phyloP scores from a whole-genome alignment of 1,140 invertebrate species.

The Temnothorax curvispinosus region DNA sequence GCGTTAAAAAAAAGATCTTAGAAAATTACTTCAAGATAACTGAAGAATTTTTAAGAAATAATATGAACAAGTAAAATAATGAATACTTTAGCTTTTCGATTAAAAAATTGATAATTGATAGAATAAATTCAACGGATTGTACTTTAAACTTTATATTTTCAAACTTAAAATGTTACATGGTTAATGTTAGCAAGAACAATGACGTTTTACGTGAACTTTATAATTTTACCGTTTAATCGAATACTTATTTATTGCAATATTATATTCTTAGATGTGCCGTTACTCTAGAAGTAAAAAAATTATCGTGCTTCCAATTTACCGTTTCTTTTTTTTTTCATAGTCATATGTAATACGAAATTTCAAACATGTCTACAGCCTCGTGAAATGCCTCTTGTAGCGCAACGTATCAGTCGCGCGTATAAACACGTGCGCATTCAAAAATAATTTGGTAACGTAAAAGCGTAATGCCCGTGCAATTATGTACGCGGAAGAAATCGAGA shows the following conservation, averaged over 20 bases:
- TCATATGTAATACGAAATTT: not conserved
- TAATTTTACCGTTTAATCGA: not conserved
- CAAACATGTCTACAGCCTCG: not conserved
- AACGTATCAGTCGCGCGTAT: not conserved
- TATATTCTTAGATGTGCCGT: not conserved
- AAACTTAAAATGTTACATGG: not conserved
- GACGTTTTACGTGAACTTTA: not conserved
- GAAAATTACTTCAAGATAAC: too few relatives aligned
- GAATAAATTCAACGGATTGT: not conserved
- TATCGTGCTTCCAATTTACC: not conserved
- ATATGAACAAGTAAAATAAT: not conserved
- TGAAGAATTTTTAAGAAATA: not conserved
- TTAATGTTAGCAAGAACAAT: not conserved
- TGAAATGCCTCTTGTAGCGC: not conserved
- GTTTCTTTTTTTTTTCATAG: not conserved
- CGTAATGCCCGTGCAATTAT: constrained; percentile 42
- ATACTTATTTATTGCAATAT: not conserved
- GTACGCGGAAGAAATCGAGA: constrained; percentile 46
- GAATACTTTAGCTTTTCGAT: not conserved
- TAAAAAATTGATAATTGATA: not conserved
- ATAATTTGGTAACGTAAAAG: constrained; percentile 53
- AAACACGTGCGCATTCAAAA: constrained; percentile 27
- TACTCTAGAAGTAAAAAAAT: not conserved
- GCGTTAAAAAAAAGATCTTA: not conserved
- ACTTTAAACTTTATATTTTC: not conserved